phyloP scores from a whole-genome alignment of 2,113 vertebrate species.

The Gallinago media region DNA sequence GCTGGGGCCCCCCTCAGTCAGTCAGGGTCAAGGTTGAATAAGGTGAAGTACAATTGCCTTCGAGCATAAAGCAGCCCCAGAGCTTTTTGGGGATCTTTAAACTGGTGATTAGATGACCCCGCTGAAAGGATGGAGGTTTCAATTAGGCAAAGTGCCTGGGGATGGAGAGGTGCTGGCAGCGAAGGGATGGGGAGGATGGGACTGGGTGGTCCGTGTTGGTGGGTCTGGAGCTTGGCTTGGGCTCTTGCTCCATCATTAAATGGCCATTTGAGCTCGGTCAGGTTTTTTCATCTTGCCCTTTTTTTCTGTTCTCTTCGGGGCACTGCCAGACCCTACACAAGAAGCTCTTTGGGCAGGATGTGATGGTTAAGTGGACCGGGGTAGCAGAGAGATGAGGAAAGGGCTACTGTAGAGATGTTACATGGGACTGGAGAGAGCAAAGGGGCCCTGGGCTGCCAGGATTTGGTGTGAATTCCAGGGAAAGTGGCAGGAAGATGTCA shows the following conservation, averaged over 20 bases:
- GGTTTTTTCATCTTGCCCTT: neutral
- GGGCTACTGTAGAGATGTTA: accelerated
- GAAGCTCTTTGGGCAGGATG: neutral
- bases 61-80: neutral
- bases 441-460: neutral
- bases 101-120: neutral
- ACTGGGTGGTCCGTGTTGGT: neutral
- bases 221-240: neutral
- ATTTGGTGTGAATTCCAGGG: neutral
- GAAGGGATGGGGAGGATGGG: neutral
- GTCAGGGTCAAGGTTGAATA: neutral
- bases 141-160: neutral
- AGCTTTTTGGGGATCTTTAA: neutral
- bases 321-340: accelerated
- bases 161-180: neutral
- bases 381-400: neutral
- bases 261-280: neutral
- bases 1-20: neutral
- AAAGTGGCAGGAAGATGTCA: neutral
- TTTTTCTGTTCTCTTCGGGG: neutral
- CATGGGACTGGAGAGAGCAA: neutral
- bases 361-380: neutral
- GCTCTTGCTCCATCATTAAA: neutral
- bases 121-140: neutral
- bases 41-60: neutral